phyloP scores from a whole-genome alignment of 1,140 invertebrate species.

The Lanistes nyassanus region DNA sequence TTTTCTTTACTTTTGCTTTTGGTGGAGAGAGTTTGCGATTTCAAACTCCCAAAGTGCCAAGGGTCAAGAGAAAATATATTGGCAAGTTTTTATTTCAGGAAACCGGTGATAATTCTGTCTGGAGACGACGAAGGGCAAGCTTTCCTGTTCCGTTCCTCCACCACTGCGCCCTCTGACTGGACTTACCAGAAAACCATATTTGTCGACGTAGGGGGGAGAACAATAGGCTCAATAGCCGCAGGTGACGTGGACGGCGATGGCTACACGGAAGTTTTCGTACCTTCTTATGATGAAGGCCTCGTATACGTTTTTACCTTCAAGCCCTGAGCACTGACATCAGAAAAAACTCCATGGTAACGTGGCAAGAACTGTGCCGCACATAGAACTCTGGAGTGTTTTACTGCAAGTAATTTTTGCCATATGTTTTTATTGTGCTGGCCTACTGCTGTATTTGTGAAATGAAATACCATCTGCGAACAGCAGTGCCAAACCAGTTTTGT shows the following conservation, averaged over 20 bases:
- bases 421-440: no score
- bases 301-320: constrained; percentile 62
- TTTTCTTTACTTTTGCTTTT: no score
- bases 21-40: no score
- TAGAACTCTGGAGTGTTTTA: no score
- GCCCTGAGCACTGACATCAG: constrained; percentile 20
- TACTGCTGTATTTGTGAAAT: no score
- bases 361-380: no score
- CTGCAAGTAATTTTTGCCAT: no score
- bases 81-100: constrained; percentile 19
- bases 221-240: constrained; percentile 55
- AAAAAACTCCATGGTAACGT: no score
- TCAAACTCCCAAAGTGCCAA: no score
- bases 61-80: background rate
- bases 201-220: constrained; percentile 29
- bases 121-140: constrained; percentile 66
- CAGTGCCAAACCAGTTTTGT: no score
- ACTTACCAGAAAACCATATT: constrained; percentile 53
- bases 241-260: constrained; percentile 65
- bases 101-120: constrained; percentile 60
- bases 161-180: constrained; percentile 56
- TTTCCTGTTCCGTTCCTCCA: constrained; percentile 57
- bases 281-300: constrained; percentile 53
- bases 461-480: no score
- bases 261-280: constrained; percentile 62